phyloP scores from a whole-genome alignment of 1,140 invertebrate species.

The Drosophila tristis region DNA sequence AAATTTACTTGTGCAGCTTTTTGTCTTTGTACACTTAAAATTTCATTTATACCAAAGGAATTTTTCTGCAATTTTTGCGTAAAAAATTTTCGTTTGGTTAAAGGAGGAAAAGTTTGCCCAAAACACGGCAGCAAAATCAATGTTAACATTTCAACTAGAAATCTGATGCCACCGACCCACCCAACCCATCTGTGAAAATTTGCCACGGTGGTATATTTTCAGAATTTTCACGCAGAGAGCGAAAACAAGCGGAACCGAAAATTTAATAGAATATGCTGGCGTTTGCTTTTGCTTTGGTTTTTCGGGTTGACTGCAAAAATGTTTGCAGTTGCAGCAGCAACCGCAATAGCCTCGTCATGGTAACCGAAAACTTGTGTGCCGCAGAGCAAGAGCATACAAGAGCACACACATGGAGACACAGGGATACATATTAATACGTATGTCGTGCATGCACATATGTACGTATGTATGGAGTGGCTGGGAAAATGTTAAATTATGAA shows the following conservation, averaged over 20 bases:
- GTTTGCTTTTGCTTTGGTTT: neutral
- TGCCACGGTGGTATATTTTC: slow-evolving; percentile 1
- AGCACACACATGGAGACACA: neutral
- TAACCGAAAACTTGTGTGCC: slow-evolving; percentile 40
- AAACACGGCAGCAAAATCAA: slow-evolving; percentile 4
- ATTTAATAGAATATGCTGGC: slow-evolving; percentile 36
- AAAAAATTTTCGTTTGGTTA: too few species aligned
- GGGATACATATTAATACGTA: neutral
- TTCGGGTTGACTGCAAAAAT: slow-evolving; percentile 39
- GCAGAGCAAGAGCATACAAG: neutral
- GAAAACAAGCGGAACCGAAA: slow-evolving; percentile 16
- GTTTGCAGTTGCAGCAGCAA: slow-evolving; percentile 34
- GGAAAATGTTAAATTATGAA: slow-evolving; percentile 41
- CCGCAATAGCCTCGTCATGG: slow-evolving; percentile 41
- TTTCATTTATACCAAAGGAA: too few species aligned
- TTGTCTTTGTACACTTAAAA: too few species aligned
- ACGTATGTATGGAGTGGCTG: neutral
- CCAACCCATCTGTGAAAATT: neutral
- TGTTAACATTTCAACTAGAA: slow-evolving; percentile 20
- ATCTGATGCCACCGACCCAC: neutral
- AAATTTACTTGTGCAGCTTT: too few species aligned
- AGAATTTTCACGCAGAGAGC: slow-evolving; percentile 22
- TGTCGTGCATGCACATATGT: neutral
- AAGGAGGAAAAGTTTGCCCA: neutral
- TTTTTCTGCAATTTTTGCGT: neutral